These are phyloP conservation scores for Lanius collurio DNA, from an alignment of 2,113 vertebrate species.

Conservation along the genomic window DNA sequence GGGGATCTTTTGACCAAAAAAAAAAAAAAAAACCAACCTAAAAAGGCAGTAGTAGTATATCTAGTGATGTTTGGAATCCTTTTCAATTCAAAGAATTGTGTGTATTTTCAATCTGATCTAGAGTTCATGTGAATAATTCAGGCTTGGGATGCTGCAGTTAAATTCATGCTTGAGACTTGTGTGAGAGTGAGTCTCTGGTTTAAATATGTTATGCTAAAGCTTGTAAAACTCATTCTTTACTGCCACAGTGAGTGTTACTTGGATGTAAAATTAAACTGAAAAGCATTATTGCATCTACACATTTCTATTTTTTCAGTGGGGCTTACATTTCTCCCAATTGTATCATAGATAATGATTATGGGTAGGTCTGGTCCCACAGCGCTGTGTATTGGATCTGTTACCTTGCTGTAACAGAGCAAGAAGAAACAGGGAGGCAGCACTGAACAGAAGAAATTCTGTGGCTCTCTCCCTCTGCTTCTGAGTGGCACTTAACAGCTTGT, in stretches of 20 bases:
- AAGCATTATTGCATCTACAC: neutral
- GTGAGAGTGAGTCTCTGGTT: neutral
- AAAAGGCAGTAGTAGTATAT: neutral
- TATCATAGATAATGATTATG: neutral
- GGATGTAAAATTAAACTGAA: neutral
- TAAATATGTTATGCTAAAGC: neutral
- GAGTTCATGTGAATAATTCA: neutral
- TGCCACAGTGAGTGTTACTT: neutral
- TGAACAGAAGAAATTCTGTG: neutral
- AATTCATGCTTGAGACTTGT: neutral
- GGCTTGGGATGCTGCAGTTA: neutral
- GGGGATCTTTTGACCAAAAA: neutral
- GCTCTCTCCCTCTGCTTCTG: neutral
- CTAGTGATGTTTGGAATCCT: neutral
- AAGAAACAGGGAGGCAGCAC: neutral
- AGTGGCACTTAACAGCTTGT: neutral
- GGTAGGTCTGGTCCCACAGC: neutral
- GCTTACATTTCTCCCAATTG: neutral
- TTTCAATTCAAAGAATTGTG: neutral
- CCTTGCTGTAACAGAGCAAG: neutral
- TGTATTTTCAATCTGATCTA: neutral
- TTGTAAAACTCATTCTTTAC: neutral
- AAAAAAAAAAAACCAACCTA: accelerated
- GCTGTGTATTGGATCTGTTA: neutral
- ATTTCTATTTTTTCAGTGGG: neutral